Conservation (phyloP, 2,888 invertebrate genomes). For the Idaea biselata region DNA sequence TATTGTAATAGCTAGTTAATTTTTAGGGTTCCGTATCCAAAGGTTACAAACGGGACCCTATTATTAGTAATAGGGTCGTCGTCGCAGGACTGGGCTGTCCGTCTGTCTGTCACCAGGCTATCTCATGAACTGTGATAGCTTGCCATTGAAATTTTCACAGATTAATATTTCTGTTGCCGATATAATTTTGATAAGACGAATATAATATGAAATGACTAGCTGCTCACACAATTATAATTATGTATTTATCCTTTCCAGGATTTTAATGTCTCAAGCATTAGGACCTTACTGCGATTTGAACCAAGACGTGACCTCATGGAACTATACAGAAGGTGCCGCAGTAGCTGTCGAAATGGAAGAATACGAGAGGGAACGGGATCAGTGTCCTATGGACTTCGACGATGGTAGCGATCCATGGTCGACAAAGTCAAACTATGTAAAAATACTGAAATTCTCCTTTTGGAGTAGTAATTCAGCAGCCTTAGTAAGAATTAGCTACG, state of each 20-base stretch:
- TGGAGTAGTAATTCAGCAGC: conserved; percentile 56
- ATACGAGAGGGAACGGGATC: conserved; percentile 95
- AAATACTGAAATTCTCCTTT: conserved; percentile 82
- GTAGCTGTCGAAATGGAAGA: conserved; percentile 95
- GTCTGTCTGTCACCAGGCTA: too few relatives aligned
- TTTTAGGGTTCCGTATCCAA: conserved; percentile 4
- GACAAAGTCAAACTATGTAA: conserved; percentile 85
- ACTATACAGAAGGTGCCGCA: conserved; percentile 94
- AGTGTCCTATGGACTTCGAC: conserved; percentile 98
- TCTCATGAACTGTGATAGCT: too few relatives aligned
- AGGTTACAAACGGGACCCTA: too few relatives aligned
- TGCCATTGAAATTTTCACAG: too few relatives aligned
- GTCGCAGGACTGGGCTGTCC: too few relatives aligned
- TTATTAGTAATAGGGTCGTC: too few relatives aligned
- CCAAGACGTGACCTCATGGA: conserved; percentile 94
- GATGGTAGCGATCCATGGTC: conserved; percentile 94
- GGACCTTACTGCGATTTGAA: conserved; percentile 94
- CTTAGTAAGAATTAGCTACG: conserved; percentile 33
- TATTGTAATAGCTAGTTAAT: background rate
- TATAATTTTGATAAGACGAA: too few relatives aligned
- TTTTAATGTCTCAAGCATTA: conserved; percentile 88
- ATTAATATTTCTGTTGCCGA: too few relatives aligned
- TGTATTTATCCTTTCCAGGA: conserved; percentile 50
- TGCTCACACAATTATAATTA: too few relatives aligned
- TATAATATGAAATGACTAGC: too few relatives aligned